phyloP scores from a whole-genome alignment of 2,113 vertebrate genomes.

The Perca flavescens region DNA sequence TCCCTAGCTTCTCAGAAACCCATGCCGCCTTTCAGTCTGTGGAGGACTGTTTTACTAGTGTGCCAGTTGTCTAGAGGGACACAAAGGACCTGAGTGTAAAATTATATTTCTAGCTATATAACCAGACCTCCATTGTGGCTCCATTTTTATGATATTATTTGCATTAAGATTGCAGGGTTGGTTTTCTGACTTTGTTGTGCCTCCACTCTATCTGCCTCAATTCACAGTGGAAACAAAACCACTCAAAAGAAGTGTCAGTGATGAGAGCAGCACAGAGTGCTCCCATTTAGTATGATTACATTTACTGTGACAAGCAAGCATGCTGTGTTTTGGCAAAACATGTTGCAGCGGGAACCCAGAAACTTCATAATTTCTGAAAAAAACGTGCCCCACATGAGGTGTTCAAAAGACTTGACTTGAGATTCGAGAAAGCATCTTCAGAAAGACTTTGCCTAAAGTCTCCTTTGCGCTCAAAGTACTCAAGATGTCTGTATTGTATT shows the following conservation, averaged over 20 bases:
- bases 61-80: slow-evolving; percentile 44
- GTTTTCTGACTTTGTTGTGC: slow-evolving; percentile 51
- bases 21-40: slow-evolving; percentile 59
- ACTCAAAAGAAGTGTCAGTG: slow-evolving; percentile 54
- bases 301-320: slow-evolving; percentile 56
- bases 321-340: slow-evolving; percentile 65
- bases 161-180: slow-evolving; percentile 56
- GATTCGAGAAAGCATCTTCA: slow-evolving; percentile 29
- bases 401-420: slow-evolving; percentile 26
- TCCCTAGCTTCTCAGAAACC: slow-evolving; percentile 66
- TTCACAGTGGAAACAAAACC: slow-evolving; percentile 63
- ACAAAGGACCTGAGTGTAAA: slow-evolving; percentile 60
- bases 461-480: slow-evolving; percentile 31
- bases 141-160: slow-evolving; percentile 65
- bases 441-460: slow-evolving; percentile 47
- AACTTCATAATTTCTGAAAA: slow-evolving; percentile 29
- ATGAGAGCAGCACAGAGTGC: slow-evolving; percentile 48
- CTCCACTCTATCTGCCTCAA: slow-evolving; percentile 40
- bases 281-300: slow-evolving; percentile 66
- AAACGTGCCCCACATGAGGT: not conserved
- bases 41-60: slow-evolving; percentile 59
- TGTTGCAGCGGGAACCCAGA: slow-evolving; percentile 56
- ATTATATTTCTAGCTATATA: slow-evolving; percentile 63
- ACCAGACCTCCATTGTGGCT: slow-evolving; percentile 46
- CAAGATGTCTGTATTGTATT: slow-evolving; percentile 66